Base-by-base conservation (phyloP, 2,888 invertebrate species). In the Dicycla oo region DNA sequence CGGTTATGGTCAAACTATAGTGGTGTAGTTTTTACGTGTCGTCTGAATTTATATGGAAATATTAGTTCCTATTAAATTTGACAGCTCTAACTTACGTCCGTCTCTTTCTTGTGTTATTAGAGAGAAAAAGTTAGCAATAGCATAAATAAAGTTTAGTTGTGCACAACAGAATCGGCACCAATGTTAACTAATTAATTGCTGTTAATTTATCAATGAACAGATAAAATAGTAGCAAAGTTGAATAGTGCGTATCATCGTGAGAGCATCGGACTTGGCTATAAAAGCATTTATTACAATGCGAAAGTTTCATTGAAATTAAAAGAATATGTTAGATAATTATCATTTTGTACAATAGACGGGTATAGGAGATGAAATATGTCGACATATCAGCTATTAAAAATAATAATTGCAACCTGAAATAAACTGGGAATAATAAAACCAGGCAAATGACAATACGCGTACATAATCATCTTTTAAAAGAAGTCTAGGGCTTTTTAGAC, bases 261-360 rank as follows among this genome's bases (percentile, higher is more conserved):
- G 82, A 79, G 38, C n/a, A 78, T 64, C 72, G 23, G n/a, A 34
- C 18, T 23, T 45, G 54, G 38, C 20, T 81, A 62, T 58, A 58
- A 81, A 75, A 60, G 67, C 70, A 49, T 66, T 68, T 26, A 64
- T 64, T 47, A 64, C 60, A 71, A 60, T 78, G 78, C 67, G 68
- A 82, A 82, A 72, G 57, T 34, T 82, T 45, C 56, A 45, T 67
- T 71, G 6, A 76, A 54, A 64, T 61, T 34, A 64, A 70, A 61
- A 71, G 23, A 70, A 71, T 65, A 71, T 47, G 13, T 71, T 20
- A 60, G 64, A 71, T 72, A 26, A 11, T 64, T 20, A 80, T 69
- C 67, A 45, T 51, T 64, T 62, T 34, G 18, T 67, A 64, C 45
- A 73, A 67, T 66, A 53, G 11, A 30, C 20, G 20, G 0, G n/a